Base-by-base conservation (phyloP, 2,113 vertebrate genomes). In the Larimichthys polyactis region DNA sequence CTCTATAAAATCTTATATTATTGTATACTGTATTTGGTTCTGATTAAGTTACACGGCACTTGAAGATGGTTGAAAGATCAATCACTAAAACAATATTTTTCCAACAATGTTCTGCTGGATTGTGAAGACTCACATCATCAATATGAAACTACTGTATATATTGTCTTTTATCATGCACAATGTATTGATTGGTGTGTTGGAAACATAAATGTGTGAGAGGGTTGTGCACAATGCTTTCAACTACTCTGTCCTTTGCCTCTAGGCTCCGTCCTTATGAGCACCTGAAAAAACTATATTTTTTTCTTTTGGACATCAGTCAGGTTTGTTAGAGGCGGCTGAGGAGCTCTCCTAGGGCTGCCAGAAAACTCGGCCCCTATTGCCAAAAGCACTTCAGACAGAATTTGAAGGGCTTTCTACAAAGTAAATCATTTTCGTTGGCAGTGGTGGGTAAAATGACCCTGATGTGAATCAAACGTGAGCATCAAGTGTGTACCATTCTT, bases 311-410 rank as follows among this genome's bases (percentile, higher is more conserved):
- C 77, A 81, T 89, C 32, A 60, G 63, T 64, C 69, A 73, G 69
- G 67, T 83, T 73, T 77, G 64, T 79, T 70, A 64, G 43, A 24
- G 63, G 44, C 9, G 1, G 7, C 7, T 44, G 78, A 85, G 73
- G 22, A 70, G 43, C 52, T 76, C 58, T 84, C 66, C 51, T 67
- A 72, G 40, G 78, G 54, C 27, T 36, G 43, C 29, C 52, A 59
- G 48, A 82, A 76, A 68, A 68, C 27, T 55, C 69, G 40, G 36
- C 46, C 51, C 44, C 27, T n/a, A 65, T 48, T 82, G 64, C 84
- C 60, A 75, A 73, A 40, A 81, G n/a, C 74, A 83, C 90, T 88
- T 86, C 73, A 89, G 58, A 85, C 73, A 55, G 66, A 79, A 48
- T 43, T 32, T 65, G 81, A 60, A 58, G 66, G 66, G 71, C 75